Evolutionary conservation across 2,113 vertebrate genomes (phyloP).

Genomic region (Collichthys lucidus): DNA sequence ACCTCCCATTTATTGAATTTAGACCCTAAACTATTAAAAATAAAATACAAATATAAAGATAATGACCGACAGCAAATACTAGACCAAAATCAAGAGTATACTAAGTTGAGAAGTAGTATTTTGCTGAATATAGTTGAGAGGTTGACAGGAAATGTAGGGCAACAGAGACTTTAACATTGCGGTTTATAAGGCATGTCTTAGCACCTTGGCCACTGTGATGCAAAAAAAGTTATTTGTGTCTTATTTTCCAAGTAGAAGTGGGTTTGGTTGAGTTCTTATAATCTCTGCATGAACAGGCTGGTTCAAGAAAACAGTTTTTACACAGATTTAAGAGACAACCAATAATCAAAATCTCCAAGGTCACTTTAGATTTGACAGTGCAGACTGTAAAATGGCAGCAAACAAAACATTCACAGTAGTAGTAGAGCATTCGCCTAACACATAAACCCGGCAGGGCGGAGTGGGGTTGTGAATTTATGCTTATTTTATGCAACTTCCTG

Average conservation of each 20-base stretch:
- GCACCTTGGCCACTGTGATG: background rate
- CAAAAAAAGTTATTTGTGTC: background rate
- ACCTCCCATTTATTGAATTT: background rate
- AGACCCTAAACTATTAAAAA: background rate
- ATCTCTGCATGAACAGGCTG: background rate
- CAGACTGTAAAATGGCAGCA: background rate
- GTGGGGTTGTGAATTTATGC: background rate
- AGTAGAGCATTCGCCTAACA: background rate
- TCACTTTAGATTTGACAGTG: constrained; percentile 14
- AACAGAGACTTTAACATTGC: background rate
- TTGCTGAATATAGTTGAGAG: too few species aligned
- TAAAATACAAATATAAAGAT: background rate
- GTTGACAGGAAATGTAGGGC: constrained; percentile 34
- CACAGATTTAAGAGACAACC: too few species aligned
- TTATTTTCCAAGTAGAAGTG: background rate
- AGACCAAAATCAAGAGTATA: too few species aligned
- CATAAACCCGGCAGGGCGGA: background rate
- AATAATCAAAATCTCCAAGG: constrained; percentile 26
- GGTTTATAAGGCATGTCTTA: background rate
- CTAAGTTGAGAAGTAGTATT: too few species aligned
- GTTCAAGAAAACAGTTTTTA: background rate
- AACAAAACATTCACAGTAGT: background rate
- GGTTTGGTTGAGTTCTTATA: background rate
- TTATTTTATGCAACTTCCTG: background rate
- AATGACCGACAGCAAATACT: too few species aligned